phyloP scores from a whole-genome alignment of 1,140 invertebrate species.

The Drosophila oshimai region DNA sequence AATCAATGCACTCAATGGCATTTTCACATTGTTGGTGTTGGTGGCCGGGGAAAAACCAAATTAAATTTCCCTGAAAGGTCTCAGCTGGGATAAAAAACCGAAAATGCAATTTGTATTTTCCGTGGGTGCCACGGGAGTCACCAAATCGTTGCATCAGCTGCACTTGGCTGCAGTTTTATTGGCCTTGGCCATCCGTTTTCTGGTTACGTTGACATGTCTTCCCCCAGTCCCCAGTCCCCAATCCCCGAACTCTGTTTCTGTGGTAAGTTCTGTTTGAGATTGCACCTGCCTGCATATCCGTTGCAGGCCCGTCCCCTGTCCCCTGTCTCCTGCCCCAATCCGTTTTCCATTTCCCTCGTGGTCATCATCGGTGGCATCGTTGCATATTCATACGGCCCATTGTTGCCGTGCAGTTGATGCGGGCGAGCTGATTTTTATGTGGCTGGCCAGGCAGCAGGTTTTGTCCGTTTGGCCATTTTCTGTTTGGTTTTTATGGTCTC shows the following conservation, averaged over 20 bases:
- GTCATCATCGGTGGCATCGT: constrained; percentile 52
- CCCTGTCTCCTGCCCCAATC: not conserved
- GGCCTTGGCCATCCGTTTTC: constrained; percentile 41
- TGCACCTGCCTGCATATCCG: constrained; percentile 70
- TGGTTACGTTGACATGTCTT: constrained; percentile 43
- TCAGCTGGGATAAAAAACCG: constrained; percentile 53
- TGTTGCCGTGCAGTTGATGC: constrained; percentile 57
- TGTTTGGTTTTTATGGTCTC: constrained; percentile 67
- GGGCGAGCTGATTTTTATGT: constrained; percentile 71
- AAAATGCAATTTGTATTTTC: constrained; percentile 65
- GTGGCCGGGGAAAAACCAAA: constrained; percentile 37
- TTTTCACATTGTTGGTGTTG: not conserved
- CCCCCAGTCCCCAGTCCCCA: not conserved
- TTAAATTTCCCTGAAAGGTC: constrained; percentile 51
- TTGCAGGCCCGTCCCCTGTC: constrained; percentile 12
- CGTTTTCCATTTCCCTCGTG: constrained; percentile 22
- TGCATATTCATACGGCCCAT: constrained; percentile 65
- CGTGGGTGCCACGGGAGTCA: constrained; percentile 8
- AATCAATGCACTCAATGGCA: constrained; percentile 53
- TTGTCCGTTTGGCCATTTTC: constrained; percentile 64
- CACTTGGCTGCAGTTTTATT: constrained; percentile 70
- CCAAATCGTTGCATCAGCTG: constrained; percentile 60
- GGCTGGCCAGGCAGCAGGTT: constrained; percentile 59
- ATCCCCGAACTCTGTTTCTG: constrained; percentile 3
- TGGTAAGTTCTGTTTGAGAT: constrained; percentile 63